Conservation (phyloP, 2,797 vertebrate genomes). For the Lagocephalus sceleratus region DNA sequence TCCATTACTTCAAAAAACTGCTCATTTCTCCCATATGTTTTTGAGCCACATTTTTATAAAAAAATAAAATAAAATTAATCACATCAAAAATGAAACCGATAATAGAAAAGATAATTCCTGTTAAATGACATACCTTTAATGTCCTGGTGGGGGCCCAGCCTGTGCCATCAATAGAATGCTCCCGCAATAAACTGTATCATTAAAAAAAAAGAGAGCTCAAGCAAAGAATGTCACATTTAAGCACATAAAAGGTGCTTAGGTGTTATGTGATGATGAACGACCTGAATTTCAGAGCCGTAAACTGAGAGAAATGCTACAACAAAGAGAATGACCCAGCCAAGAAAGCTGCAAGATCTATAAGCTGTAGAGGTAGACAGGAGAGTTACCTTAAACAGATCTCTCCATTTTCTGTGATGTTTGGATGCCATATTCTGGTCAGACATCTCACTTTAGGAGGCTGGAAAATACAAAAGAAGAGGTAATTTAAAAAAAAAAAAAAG, state of each 20-base stretch:
- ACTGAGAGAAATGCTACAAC: background rate
- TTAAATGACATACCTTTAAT: conserved; percentile 83
- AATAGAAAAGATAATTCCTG: background rate
- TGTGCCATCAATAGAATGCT: conserved; percentile 98
- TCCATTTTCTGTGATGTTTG: conserved; percentile 96
- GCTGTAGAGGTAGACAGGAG: background rate
- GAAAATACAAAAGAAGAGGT: background rate
- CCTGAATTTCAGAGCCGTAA: background rate
- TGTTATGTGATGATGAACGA: background rate
- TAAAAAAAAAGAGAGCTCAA: conserved; percentile 4
- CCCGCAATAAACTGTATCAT: conserved; percentile 87
- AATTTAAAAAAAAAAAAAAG: no score
- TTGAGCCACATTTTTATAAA: background rate
- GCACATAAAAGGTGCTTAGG: background rate
- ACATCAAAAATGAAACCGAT: background rate
- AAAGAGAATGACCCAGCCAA: background rate
- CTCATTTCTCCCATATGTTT: no score
- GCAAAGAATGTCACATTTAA: background rate
- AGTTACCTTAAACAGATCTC: conserved; percentile 97
- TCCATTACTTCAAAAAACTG: no score
- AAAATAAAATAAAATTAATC: background rate
- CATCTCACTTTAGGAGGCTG: conserved; percentile 98
- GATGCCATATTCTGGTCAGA: conserved; percentile 98
- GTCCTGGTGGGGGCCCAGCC: conserved; percentile 98
- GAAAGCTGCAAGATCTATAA: no score